A percentile compares a stretch with the other conserved stretches of the same genome.
Evolutionary conservation across 2,797 vertebrate species (phyloP).

Genomic region (Crocodylus rhombifer): DNA sequence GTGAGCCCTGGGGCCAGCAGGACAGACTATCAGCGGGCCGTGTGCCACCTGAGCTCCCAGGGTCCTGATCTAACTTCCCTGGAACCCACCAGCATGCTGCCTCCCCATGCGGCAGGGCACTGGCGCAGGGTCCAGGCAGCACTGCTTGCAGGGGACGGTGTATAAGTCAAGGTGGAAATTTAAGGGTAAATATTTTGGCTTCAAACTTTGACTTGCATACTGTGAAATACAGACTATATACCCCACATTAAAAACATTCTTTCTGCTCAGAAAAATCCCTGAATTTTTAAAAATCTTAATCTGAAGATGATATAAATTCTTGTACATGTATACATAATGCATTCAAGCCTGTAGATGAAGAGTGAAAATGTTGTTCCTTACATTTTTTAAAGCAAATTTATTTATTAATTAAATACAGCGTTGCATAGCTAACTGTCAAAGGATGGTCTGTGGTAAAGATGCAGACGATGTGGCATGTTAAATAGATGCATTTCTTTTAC

Average conservation of each 20-base stretch:
- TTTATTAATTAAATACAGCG: constrained; percentile 26
- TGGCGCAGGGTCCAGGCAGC: too few relatives aligned
- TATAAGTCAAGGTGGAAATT: too few relatives aligned
- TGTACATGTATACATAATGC: background rate
- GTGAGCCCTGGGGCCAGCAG: too few relatives aligned
- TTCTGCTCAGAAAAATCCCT: background rate
- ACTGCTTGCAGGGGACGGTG: too few relatives aligned
- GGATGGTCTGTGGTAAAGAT: constrained; percentile 23
- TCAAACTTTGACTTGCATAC: too few relatives aligned
- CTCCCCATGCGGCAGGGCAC: too few relatives aligned
- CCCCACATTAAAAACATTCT: background rate
- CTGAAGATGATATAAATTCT: background rate
- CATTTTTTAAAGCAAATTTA: background rate
- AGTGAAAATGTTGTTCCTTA: background rate
- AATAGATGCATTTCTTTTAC: constrained; percentile 72
- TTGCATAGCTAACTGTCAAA: background rate
- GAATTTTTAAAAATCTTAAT: background rate
- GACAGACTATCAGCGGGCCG: too few relatives aligned
- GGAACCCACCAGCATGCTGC: too few relatives aligned
- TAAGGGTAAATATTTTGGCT: too few relatives aligned
- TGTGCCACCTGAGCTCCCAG: too few relatives aligned
- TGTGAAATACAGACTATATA: too few relatives aligned
- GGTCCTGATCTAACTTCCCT: too few relatives aligned
- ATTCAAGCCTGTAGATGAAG: background rate
- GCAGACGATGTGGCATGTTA: constrained; percentile 58